Conservation (phyloP, 1,140 invertebrate genomes). For the Homarus americanus region DNA sequence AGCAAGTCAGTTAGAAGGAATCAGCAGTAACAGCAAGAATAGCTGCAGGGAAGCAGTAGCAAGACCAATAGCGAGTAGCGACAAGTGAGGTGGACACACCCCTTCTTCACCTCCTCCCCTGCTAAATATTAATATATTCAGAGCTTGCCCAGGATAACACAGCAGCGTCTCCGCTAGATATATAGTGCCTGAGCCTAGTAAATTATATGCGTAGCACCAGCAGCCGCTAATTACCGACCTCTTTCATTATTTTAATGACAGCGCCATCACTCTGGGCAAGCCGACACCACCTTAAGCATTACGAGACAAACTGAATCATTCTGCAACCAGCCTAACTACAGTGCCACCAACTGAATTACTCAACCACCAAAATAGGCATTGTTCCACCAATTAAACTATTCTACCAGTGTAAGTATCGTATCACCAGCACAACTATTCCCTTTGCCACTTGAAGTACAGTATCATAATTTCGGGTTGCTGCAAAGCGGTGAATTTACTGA, state of each 20-base stretch:
- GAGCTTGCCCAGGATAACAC: too few species aligned
- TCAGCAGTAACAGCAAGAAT: too few species aligned
- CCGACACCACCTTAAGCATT: not conserved
- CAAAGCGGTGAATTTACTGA: too few species aligned
- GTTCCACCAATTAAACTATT: not conserved
- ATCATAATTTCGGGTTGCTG: too few species aligned
- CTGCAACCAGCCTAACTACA: not conserved
- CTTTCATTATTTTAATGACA: not conserved
- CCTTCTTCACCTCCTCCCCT: too few species aligned
- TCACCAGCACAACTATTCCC: not conserved
- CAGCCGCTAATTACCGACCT: not conserved
- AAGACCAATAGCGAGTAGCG: too few species aligned
- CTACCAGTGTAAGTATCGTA: not conserved
- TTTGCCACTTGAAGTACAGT: not conserved
- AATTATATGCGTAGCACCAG: not conserved
- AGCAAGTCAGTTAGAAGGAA: too few species aligned
- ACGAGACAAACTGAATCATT: not conserved
- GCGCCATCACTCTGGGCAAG: not conserved
- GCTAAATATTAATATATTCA: too few species aligned
- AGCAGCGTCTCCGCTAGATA: too few species aligned
- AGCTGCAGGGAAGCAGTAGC: too few species aligned
- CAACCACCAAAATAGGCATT: not conserved
- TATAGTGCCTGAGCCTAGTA: too few species aligned
- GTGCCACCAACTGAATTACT: not conserved
- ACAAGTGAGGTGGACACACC: too few species aligned